Evolutionary conservation across 2,113 vertebrate species (phyloP).

Genomic region (Alexandromys fortis): DNA sequence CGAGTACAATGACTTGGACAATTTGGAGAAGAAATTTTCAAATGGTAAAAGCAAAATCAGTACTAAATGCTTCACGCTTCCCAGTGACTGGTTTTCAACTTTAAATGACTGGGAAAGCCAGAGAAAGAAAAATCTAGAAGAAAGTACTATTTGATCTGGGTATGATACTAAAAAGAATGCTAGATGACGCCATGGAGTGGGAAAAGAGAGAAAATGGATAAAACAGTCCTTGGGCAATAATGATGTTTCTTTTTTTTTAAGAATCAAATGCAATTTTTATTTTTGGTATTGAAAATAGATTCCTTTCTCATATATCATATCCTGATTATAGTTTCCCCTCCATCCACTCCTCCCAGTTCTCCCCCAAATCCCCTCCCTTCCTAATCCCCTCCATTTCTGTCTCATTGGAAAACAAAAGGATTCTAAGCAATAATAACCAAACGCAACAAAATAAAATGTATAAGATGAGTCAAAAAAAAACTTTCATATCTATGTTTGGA

Average conservation of each 20-base stretch:
- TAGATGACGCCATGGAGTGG: not conserved
- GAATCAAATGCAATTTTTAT: not conserved
- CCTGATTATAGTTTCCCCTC: not conserved
- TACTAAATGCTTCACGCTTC: not conserved
- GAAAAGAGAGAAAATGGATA: not conserved
- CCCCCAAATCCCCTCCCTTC: not conserved
- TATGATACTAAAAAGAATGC: not conserved
- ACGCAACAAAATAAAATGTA: not conserved
- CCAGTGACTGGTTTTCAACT: not conserved
- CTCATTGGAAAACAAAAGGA: not conserved
- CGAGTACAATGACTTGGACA: not conserved
- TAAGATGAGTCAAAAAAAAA: not conserved
- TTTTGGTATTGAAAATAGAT: not conserved
- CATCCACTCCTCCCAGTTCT: not conserved
- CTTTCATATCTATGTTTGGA: not conserved
- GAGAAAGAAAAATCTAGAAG: not conserved
- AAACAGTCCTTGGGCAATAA: not conserved
- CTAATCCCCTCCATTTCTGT: not conserved
- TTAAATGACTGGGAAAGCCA: not conserved
- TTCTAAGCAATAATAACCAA: not conserved
- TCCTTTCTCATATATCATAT: not conserved
- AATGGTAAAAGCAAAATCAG: not conserved
- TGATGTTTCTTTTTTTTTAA: not conserved
- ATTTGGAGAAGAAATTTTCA: not conserved
- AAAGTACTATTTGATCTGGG: not conserved